Conservation (phyloP, 2,113 vertebrate species). For the Falcunculus frontatus region DNA sequence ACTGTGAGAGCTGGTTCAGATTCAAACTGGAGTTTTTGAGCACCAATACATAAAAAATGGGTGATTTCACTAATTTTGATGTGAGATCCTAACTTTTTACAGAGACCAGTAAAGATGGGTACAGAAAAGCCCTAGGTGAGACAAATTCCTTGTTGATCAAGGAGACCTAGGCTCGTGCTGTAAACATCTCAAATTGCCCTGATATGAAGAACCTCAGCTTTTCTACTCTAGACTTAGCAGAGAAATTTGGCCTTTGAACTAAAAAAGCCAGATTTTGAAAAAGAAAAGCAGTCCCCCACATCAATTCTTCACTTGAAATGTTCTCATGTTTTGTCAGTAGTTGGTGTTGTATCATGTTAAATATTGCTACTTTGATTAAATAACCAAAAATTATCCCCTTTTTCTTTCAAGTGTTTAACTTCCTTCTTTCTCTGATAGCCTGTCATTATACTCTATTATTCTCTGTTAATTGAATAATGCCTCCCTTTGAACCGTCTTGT, state of each 20-base stretch:
- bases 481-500: background rate
- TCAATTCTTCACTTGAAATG: background rate
- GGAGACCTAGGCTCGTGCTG: background rate
- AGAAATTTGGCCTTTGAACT: background rate
- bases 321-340: background rate
- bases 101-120: background rate
- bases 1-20: background rate
- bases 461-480: background rate
- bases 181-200: background rate
- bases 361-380: background rate
- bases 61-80: background rate
- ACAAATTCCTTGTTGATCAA: background rate
- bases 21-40: background rate
- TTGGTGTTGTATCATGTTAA: background rate
- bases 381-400: background rate
- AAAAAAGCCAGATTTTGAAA: background rate
- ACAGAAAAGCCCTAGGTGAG: background rate
- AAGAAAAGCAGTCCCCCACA: background rate
- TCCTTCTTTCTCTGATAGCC: background rate
- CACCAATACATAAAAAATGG: background rate
- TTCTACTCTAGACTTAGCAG: background rate
- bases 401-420: background rate
- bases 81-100: background rate
- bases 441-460: background rate
- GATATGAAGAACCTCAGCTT: background rate